Conservation (phyloP, 2,888 invertebrate species). For the Zaprionus bogoriensis region DNA sequence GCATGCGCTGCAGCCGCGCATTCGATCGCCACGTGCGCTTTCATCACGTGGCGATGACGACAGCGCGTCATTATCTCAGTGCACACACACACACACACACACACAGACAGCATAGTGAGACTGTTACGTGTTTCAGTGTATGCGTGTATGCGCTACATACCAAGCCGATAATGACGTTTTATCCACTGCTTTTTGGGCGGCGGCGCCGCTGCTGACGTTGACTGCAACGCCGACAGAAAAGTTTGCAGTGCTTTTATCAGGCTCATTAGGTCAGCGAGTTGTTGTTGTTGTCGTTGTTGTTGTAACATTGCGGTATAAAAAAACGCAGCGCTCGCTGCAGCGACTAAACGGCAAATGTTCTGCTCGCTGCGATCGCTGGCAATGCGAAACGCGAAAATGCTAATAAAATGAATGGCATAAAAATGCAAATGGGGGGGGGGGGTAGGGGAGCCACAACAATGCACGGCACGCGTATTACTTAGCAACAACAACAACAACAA, state of each 20-base stretch:
- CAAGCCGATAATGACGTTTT: slow-evolving; percentile 34
- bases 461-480: slow-evolving; percentile 32
- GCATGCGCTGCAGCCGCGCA: slow-evolving; percentile 18
- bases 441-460: too few species aligned
- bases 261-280: slow-evolving; percentile 20
- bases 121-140: background rate
- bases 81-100: slow-evolving; percentile 2
- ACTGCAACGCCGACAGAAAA: slow-evolving; percentile 10
- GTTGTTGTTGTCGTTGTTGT: slow-evolving; percentile 2
- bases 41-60: slow-evolving; percentile 41
- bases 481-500: slow-evolving; percentile 3
- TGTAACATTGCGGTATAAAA: too few species aligned
- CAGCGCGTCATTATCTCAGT: background rate
- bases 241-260: slow-evolving; percentile 25
- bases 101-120: background rate
- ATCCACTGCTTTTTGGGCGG: slow-evolving; percentile 49
- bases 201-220: slow-evolving; percentile 15
- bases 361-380: slow-evolving; percentile 14
- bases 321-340: too few species aligned
- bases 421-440: slow-evolving; percentile 19
- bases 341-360: slow-evolving; percentile 28
- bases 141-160: slow-evolving; percentile 16
- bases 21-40: slow-evolving; percentile 48
- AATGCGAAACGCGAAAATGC: too few species aligned
- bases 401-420: background rate